Conservation (phyloP, 2,113 vertebrate genomes). For the Pica pica region DNA sequence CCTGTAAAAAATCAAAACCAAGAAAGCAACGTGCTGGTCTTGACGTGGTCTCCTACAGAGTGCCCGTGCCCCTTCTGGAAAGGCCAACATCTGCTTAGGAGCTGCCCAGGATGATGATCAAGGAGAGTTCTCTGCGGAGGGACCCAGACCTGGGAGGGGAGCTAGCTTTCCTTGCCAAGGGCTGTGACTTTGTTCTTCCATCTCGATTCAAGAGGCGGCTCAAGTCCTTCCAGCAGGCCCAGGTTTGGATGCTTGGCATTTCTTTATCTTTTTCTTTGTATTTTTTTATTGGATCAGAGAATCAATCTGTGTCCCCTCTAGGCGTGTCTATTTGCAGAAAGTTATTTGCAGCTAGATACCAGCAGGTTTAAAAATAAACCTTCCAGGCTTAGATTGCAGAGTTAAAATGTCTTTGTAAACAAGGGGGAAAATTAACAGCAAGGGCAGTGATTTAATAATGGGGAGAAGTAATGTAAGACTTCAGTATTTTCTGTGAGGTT, state of each 20-base stretch:
- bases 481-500: not conserved
- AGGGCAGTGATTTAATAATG: slow-evolving; percentile 39
- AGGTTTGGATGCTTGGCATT: slow-evolving; percentile 81
- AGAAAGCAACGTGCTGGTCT: slow-evolving; percentile 46
- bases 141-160: slow-evolving; percentile 97
- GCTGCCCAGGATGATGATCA: slow-evolving; percentile 94
- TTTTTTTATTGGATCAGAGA: slow-evolving; percentile 67
- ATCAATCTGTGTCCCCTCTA: slow-evolving; percentile 67
- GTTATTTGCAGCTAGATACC: slow-evolving; percentile 90
- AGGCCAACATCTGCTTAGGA: slow-evolving; percentile 58
- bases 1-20: slow-evolving; percentile 40
- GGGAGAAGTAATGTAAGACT: not conserved
- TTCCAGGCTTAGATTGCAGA: slow-evolving; percentile 82
- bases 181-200: slow-evolving; percentile 98
- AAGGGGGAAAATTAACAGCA: slow-evolving; percentile 43
- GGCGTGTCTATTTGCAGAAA: slow-evolving; percentile 77
- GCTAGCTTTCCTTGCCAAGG: slow-evolving; percentile 93
- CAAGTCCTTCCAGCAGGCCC: slow-evolving; percentile 96
- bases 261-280: slow-evolving; percentile 56
- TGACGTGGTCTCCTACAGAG: slow-evolving; percentile 63
- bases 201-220: slow-evolving; percentile 98
- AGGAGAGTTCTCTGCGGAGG: slow-evolving; percentile 91
- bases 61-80: slow-evolving; percentile 54
- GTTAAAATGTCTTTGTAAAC: slow-evolving; percentile 82
- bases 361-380: slow-evolving; percentile 90